Conservation (phyloP, 1,140 invertebrate genomes). For the Ectropis grisescens region DNA sequence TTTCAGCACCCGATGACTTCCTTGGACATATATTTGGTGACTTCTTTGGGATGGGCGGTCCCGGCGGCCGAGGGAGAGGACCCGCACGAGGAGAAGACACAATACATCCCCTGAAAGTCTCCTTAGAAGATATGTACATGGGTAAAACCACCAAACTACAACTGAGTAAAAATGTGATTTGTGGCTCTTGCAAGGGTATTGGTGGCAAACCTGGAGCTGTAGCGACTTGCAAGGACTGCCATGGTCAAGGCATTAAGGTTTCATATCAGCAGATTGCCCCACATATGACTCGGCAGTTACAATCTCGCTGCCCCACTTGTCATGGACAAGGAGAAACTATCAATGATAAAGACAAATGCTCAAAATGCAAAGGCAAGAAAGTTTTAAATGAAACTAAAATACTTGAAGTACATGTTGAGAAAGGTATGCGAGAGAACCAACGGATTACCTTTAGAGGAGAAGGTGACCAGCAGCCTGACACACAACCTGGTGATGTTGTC, state of each 20-base stretch:
- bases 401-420: conserved; percentile 91
- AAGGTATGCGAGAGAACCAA: conserved; percentile 90
- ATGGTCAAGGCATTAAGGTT: conserved; percentile 83
- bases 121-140: conserved; percentile 93
- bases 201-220: conserved; percentile 85
- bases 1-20: conserved; percentile 70
- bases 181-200: conserved; percentile 84
- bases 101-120: conserved; percentile 80
- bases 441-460: conserved; percentile 90
- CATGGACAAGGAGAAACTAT: conserved; percentile 81
- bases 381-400: conserved; percentile 84
- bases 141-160: conserved; percentile 88
- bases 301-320: conserved; percentile 80
- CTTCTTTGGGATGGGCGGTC: conserved; percentile 74
- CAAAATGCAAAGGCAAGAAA: conserved; percentile 86
- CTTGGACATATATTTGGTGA: conserved; percentile 77
- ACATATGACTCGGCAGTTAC: conserved; percentile 88
- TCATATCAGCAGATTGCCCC: conserved; percentile 79
- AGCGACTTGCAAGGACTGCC: conserved; percentile 80
- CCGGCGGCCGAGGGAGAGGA: conserved; percentile 65
- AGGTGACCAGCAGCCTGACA: conserved; percentile 90
- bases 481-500: conserved; percentile 89
- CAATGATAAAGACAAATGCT: conserved; percentile 85
- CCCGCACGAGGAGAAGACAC: conserved; percentile 76
- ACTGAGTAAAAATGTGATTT: conserved; percentile 89